These are phyloP conservation scores for Zeuzera pyrina DNA, from an alignment of 2,888 invertebrate genomes.

Conservation along the genomic window DNA sequence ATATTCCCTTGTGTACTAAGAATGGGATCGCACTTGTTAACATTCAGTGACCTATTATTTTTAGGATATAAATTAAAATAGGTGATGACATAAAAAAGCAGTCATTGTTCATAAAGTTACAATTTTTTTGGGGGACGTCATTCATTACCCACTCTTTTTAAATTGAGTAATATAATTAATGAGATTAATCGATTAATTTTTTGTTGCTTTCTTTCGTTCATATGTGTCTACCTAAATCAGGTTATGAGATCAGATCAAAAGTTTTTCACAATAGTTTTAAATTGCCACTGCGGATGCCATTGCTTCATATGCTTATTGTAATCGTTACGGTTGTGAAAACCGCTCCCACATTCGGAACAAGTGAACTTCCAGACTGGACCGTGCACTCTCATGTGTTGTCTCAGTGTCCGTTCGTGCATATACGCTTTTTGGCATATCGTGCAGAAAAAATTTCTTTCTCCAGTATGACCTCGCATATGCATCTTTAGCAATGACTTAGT, in stretches of 20 bases:
- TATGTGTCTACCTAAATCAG: too few relatives aligned
- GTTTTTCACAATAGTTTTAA: constrained; percentile 42
- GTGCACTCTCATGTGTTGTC: constrained; percentile 58
- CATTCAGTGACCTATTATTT: too few relatives aligned
- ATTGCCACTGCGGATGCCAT: constrained; percentile 57
- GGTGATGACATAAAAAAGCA: too few relatives aligned
- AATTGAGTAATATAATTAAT: too few relatives aligned
- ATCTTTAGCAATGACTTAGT: constrained; percentile 50
- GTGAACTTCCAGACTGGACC: constrained; percentile 45
- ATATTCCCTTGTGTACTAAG: too few relatives aligned
- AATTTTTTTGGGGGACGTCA: too few relatives aligned
- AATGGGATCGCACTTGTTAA: too few relatives aligned
- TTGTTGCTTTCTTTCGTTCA: too few relatives aligned
- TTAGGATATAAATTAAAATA: too few relatives aligned
- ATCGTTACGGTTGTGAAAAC: constrained; percentile 49
- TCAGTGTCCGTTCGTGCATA: constrained; percentile 54
- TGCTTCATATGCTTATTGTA: constrained; percentile 55
- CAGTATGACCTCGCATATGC: constrained; percentile 54
- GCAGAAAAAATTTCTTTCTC: constrained; percentile 56
- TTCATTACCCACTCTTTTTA: too few relatives aligned
- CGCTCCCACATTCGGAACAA: constrained; percentile 50
- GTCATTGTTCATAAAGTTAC: too few relatives aligned
- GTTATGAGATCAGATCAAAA: constrained; percentile 27
- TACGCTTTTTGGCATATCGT: constrained; percentile 52
- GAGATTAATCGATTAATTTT: too few relatives aligned